Base-by-base conservation (phyloP, 2,113 vertebrate species). In the Dipodomys merriami region DNA sequence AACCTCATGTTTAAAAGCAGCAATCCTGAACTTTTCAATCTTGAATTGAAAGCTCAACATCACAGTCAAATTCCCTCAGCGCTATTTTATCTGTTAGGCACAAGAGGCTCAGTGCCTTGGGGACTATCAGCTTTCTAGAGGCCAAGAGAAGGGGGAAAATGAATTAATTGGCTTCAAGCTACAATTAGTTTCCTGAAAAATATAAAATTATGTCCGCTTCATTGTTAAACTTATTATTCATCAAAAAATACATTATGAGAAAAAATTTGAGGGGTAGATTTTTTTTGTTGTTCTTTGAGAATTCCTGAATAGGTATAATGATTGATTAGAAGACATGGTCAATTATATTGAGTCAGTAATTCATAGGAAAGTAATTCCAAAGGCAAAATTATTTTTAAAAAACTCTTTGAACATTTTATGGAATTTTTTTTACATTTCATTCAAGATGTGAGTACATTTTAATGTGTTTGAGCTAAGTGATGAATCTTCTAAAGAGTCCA, bases 161-260 rank as follows among this genome's bases (percentile, higher is more conserved):
- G 20, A 86, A 25, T 20, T n/a, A 91, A 91, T 13, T 90, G 72
- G n/a, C 29, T 93, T 27, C 53, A 65, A 85, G 39, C 39, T 87
- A 91, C 12, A 77, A 94, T 92, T 92, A 77, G 87, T 57, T 77
- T 22, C 46, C 57, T 89, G 13, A 16, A 91, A 94, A 92, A 86
- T 60, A 27, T 30, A 88, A 80, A 15, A 87, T 72, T 83, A 72
- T 77, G 30, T 80, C 76, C 88, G 39, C 46, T 78, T 86, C 44
- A n/a, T 67, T 83, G 53, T 92, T 67, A 60, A 88, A 94, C 69
- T 62, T 84, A 57, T 83, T 74, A 89, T 82, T 86, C 44, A 80
- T 91, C 49, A 68, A 77, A 94, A 91, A n/a, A 35, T 39, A 60
- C 13, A 80, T 93, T 93, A 90, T 44, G 0, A 53, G 91, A 64